Base-by-base conservation (phyloP, 2,888 invertebrate species). In the Epicampocera succincta region DNA sequence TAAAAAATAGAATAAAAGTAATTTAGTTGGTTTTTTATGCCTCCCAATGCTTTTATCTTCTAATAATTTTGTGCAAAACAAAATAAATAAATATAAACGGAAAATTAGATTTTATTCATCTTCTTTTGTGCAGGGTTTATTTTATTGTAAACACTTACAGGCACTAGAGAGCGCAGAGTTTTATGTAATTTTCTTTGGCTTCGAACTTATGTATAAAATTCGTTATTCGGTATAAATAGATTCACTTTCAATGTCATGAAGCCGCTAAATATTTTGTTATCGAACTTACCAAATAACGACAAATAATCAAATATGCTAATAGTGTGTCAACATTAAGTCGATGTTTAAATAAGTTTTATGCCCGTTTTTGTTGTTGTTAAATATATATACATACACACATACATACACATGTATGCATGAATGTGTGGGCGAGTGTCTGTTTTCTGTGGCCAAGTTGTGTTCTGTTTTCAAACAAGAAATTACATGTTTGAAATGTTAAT, bases 161-260 rank as follows among this genome's bases (percentile, higher is more conserved):
- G 3, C 8, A 33, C 33, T 33, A 33, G 9, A 33, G 33, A 33
- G 9, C 33, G 1, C 44, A 25, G 42, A 33, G 29, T 54, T 4
- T 48, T 25, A 38, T 58, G n/a, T 4, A 38, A 9, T 17, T 68
- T 58, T 48, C n/a, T n/a, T n/a, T n/a, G n/a, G n/a, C n/a, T n/a
- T n/a, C n/a, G n/a, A n/a, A n/a, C n/a, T n/a, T n/a, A n/a, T n/a
- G n/a, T 44, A 44, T 52, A 19, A 33, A 33, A 33, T 33, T 33
- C 8, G 33, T 33, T 33, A 33, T 33, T 8, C 33, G 5, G 29
- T 6, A 29, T 29, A 29, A 3, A 29, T 29, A 79, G 66, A 71
- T 40, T 76, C 42, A 72, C 48, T 76, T 80, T 80, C 80, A 80
- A 76, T 80, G 80, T 76, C 76, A 80, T 42, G 56, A 66, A 48